These are phyloP conservation scores for Nasonia longicornis DNA, from an alignment of 1,140 invertebrate species.

Conservation along the genomic window DNA sequence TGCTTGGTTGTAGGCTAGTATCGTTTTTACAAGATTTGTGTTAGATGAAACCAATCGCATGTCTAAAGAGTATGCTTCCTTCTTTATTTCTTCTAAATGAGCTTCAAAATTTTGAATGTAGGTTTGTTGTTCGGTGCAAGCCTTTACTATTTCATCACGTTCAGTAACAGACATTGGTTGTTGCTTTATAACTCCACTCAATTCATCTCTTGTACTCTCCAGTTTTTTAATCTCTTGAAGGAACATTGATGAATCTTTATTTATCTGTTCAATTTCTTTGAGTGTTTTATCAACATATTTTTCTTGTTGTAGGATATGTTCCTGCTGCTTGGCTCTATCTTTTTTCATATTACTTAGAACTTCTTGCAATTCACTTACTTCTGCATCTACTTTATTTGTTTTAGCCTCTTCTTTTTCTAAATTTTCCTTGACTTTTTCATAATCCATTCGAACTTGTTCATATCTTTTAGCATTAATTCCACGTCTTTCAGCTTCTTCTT, in stretches of 20 bases:
- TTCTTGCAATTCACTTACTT: slow-evolving; percentile 46
- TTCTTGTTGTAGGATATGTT: slow-evolving; percentile 44
- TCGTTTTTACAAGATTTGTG: slow-evolving; percentile 54
- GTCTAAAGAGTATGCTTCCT: slow-evolving; percentile 57
- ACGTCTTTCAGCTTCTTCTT: slow-evolving; percentile 49
- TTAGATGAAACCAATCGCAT: slow-evolving; percentile 54
- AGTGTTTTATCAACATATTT: slow-evolving; percentile 46
- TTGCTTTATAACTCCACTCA: slow-evolving; percentile 49
- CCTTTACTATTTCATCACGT: slow-evolving; percentile 52
- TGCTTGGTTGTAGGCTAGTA: slow-evolving; percentile 58
- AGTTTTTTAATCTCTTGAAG: slow-evolving; percentile 47
- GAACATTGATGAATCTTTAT: slow-evolving; percentile 44
- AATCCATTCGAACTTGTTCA: slow-evolving; percentile 27
- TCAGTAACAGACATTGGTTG: slow-evolving; percentile 57
- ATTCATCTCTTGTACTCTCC: slow-evolving; percentile 45
- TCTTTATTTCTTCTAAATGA: slow-evolving; percentile 59
- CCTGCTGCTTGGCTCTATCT: slow-evolving; percentile 46
- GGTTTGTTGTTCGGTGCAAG: slow-evolving; percentile 53
- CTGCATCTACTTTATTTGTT: slow-evolving; percentile 40
- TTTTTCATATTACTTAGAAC: slow-evolving; percentile 42
- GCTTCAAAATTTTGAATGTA: slow-evolving; percentile 54
- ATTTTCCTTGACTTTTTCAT: slow-evolving; percentile 44
- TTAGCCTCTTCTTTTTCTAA: slow-evolving; percentile 45
- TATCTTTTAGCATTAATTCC: slow-evolving; percentile 51
- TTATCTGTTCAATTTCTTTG: slow-evolving; percentile 50